Percentiles rank a stretch among this genome's conserved stretches.
Evolutionary conservation across 2,113 vertebrate genomes (phyloP).

Genomic region (Syngnathus floridae): DNA sequence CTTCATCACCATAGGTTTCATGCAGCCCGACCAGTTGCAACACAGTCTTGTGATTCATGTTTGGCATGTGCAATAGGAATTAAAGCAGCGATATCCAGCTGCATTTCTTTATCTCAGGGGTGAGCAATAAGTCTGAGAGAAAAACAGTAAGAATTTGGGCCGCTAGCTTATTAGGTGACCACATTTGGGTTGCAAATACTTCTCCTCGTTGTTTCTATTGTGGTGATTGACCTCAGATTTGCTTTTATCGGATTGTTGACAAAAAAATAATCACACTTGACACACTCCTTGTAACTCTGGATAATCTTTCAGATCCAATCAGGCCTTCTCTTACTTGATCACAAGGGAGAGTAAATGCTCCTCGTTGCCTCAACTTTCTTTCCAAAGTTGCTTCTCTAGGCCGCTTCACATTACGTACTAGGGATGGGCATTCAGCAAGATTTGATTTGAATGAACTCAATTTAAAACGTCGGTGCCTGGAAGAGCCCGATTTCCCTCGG

Average conservation of each 20-base stretch:
- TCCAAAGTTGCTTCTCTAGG: slow-evolving; percentile 20
- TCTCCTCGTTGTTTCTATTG: neutral
- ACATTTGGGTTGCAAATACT: neutral
- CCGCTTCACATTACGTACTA: slow-evolving; percentile 37
- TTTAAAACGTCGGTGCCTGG: neutral
- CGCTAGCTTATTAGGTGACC: neutral
- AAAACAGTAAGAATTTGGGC: neutral
- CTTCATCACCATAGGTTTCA: no score
- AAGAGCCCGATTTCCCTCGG: neutral
- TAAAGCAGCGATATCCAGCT: no score
- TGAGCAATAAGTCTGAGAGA: no score
- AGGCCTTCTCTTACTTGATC: neutral
- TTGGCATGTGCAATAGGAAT: no score
- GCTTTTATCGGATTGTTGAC: no score
- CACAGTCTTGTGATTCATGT: no score
- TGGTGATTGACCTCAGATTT: neutral
- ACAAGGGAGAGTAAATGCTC: neutral
- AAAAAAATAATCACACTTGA: no score
- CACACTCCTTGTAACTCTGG: no score
- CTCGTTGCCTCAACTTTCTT: neutral
- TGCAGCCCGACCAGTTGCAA: no score
- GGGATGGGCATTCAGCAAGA: neutral
- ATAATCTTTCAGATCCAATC: neutral
- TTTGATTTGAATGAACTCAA: neutral
- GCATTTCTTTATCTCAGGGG: no score